Evolutionary conservation across 2,113 vertebrate species (phyloP).

Genomic region (Chamaea fasciata): DNA sequence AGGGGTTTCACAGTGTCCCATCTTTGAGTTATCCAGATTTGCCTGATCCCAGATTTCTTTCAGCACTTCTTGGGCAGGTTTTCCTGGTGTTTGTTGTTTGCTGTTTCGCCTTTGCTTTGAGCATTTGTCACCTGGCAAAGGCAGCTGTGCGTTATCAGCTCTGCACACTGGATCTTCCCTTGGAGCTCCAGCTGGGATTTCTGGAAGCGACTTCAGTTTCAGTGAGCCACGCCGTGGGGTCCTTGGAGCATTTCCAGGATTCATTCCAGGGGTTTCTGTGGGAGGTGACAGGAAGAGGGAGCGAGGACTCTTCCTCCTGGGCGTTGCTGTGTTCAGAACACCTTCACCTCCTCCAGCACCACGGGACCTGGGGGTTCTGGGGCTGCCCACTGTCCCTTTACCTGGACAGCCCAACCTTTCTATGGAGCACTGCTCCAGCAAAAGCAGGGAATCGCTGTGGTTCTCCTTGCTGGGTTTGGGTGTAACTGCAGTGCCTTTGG

Average conservation of each 20-base stretch:
- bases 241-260: background rate
- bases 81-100: background rate
- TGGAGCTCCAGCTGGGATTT: background rate
- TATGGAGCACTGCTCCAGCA: background rate
- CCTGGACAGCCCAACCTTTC: background rate
- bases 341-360: rapidly evolving
- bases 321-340: background rate
- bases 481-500: background rate
- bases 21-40: background rate
- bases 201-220: background rate
- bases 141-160: background rate
- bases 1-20: background rate
- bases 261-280: background rate
- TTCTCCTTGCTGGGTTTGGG: background rate
- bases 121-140: background rate
- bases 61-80: conserved; percentile 7
- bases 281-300: rapidly evolving
- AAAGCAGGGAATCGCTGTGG: background rate
- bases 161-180: background rate
- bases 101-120: background rate
- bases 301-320: background rate
- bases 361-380: rapidly evolving
- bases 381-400: rapidly evolving
- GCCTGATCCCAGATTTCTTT: conserved; percentile 12
- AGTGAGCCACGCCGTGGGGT: rapidly evolving